These are phyloP conservation scores for Cantharis rufa DNA, from an alignment of 2,888 invertebrate genomes.

Conservation along the genomic window DNA sequence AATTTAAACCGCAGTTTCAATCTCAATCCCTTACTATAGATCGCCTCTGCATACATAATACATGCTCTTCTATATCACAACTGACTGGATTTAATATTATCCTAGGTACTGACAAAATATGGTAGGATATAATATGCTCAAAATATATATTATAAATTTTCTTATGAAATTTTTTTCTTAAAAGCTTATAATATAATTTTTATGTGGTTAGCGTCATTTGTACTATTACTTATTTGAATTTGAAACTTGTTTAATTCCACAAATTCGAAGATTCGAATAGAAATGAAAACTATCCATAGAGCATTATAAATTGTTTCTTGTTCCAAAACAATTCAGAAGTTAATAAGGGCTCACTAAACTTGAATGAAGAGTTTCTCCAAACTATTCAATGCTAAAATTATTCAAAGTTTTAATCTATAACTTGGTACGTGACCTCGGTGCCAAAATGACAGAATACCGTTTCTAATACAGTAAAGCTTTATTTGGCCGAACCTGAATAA, in stretches of 20 bases:
- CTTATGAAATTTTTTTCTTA: neutral
- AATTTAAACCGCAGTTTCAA: conserved; percentile 30
- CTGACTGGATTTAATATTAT: conserved; percentile 18
- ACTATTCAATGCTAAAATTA: neutral
- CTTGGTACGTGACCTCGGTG: neutral
- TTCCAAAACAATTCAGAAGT: neutral
- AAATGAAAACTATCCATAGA: neutral
- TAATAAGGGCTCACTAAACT: neutral
- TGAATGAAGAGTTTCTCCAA: neutral
- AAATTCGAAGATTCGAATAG: neutral
- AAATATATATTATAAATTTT: neutral
- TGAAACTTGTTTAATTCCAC: neutral
- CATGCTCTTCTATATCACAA: conserved; percentile 14
- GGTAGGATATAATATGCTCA: neutral
- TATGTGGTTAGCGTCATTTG: neutral
- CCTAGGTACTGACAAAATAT: conserved; percentile 14
- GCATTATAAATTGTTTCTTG: neutral
- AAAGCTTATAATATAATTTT: neutral
- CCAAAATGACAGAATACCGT: neutral
- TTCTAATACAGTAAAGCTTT: neutral
- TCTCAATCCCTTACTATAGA: conserved; percentile 20
- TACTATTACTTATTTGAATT: no score
- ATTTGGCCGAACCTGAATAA: neutral
- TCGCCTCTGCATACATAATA: conserved; percentile 24
- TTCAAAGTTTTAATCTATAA: neutral